phyloP scores from a whole-genome alignment of 2,888 invertebrate species.

The Thymelicus sylvestris region DNA sequence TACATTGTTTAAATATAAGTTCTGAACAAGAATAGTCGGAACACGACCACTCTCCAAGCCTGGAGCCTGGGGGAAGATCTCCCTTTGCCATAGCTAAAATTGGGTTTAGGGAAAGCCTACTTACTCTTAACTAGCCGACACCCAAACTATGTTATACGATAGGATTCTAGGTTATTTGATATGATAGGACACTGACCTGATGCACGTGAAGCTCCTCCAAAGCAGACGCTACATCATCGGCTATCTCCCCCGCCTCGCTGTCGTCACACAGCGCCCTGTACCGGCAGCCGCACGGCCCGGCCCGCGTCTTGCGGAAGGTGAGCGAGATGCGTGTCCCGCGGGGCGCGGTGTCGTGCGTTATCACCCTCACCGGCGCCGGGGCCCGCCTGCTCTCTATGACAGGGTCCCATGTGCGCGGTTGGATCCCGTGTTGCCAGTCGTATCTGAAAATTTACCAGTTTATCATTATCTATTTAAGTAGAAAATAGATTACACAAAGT shows the following conservation, averaged over 20 bases:
- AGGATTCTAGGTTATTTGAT: too few species aligned
- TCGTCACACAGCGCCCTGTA: constrained; percentile 88
- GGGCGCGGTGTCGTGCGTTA: constrained; percentile 57
- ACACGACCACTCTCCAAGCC: too few species aligned
- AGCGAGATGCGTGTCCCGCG: constrained; percentile 88
- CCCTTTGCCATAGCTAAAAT: too few species aligned
- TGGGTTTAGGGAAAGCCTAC: too few species aligned
- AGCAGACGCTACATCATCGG: constrained; percentile 82
- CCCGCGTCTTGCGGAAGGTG: constrained; percentile 90
- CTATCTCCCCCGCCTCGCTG: constrained; percentile 56
- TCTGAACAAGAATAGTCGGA: too few species aligned
- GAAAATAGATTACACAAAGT: too few species aligned
- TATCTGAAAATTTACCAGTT: constrained; percentile 74
- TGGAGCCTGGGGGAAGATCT: too few species aligned
- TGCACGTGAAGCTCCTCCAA: constrained; percentile 92
- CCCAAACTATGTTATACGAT: too few species aligned
- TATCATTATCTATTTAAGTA: too few species aligned
- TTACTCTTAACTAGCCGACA: too few species aligned
- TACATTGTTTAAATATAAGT: too few species aligned
- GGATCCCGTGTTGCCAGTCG: constrained; percentile 95
- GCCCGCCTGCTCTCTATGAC: constrained; percentile 60
- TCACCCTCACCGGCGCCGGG: constrained; percentile 50
- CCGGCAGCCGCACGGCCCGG: constrained; percentile 85
- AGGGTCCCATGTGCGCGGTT: constrained; percentile 92
- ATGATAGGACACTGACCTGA: constrained; percentile 67